Percentiles rank a stretch among this genome's conserved stretches.
These are phyloP conservation scores for Dallia pectoralis DNA, from an alignment of 2,797 vertebrate genomes.

Conservation along the genomic window DNA sequence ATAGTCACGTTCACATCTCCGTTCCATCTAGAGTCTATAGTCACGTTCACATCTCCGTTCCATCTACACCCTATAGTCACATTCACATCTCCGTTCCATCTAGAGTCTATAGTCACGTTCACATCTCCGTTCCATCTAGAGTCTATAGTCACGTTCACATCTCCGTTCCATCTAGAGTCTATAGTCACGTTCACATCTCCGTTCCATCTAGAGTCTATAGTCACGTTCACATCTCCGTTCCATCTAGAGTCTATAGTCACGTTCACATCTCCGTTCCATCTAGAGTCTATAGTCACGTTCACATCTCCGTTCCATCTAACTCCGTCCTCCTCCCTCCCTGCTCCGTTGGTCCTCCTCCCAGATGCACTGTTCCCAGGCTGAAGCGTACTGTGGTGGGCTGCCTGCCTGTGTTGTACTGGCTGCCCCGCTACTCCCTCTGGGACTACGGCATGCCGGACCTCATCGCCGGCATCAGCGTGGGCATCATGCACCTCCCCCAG, in stretches of 20 bases:
- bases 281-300: not conserved
- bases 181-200: not conserved
- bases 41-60: not conserved
- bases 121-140: not conserved
- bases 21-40: not conserved
- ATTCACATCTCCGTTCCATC: too few relatives aligned
- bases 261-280: not conserved
- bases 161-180: not conserved
- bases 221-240: not conserved
- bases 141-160: not conserved
- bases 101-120: too few relatives aligned
- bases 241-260: not conserved
- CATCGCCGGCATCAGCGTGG: constrained; percentile 90
- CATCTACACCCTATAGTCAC: not conserved
- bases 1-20: too few relatives aligned
- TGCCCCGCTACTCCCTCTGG: constrained; percentile 88
- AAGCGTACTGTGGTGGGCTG: constrained; percentile 71
- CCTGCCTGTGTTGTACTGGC: constrained; percentile 86
- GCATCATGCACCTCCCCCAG: constrained; percentile 97
- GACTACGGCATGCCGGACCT: constrained; percentile 92
- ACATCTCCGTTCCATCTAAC: not conserved
- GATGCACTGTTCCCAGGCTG: constrained; percentile 78
- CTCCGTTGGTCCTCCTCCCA: constrained; percentile 43
- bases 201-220: too few relatives aligned
- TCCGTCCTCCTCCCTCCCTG: constrained; percentile 6